phyloP scores from a whole-genome alignment of 2,797 vertebrate species.

The Eulemur coronatus region DNA sequence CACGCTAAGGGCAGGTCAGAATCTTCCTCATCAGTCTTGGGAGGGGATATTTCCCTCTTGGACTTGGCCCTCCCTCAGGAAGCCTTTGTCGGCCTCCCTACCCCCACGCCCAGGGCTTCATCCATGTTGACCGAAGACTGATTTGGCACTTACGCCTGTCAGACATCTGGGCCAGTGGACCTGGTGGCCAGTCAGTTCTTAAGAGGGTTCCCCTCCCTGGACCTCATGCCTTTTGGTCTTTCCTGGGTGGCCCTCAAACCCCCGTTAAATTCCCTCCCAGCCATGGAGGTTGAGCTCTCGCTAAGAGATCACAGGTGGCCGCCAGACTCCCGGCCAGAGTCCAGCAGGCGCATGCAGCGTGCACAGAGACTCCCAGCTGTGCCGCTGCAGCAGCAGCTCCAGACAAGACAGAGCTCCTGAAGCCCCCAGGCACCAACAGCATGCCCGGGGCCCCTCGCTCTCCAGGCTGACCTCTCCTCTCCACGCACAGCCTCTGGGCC shows the following conservation, averaged over 20 bases:
- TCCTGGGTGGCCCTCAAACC: not conserved
- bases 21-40: not conserved
- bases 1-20: not conserved
- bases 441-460: no score
- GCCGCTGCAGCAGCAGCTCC: not conserved
- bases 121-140: not conserved
- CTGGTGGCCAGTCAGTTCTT: not conserved
- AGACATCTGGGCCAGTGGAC: not conserved
- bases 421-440: not conserved
- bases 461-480: not conserved
- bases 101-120: not conserved
- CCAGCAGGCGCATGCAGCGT: not conserved
- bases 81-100: no score
- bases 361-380: not conserved
- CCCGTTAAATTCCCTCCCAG: not conserved
- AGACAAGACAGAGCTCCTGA: not conserved
- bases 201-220: not conserved
- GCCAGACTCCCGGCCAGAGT: not conserved
- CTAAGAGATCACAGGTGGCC: not conserved
- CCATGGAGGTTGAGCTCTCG: not conserved
- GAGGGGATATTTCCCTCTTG: not conserved
- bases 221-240: not conserved
- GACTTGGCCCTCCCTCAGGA: not conserved
- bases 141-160: not conserved
- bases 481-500: not conserved